Base-by-base conservation (phyloP, 1,140 invertebrate genomes). In the Bombus pyrosoma region DNA sequence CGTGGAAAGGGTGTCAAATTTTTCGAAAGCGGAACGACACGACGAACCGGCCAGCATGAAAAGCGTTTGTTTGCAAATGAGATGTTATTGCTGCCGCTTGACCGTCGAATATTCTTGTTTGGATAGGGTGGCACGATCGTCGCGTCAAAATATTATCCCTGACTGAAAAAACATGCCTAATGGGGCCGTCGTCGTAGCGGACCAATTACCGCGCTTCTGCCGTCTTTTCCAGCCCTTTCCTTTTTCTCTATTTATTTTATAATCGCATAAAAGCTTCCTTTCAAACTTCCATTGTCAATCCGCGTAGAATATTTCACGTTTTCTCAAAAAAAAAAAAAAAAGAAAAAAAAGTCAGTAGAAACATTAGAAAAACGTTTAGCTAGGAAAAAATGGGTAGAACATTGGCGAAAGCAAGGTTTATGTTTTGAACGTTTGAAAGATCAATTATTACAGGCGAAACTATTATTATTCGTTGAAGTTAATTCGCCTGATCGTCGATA, bases 131-230 rank as follows among this genome's bases (percentile, higher is more conserved):
- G 79, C 62, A 47, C 75, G 59, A 83, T 88, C 80, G 34, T 25
- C 74, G 59, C 85, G 59, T 74, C 68, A 89, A 90, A 90, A 90
- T 90, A 90, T 90, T 90, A 89, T 90, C 47, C 66, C 47, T 68
- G 74, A 39, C 78, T 90, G 81, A 81, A 87, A 90, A 90, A 89
- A 79, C 88, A 90, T 57, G 37, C 34, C 69, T 90, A 90, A 90
- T 90, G 89, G 89, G 89, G 32, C 80, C 75, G 62, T 68, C 88
- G 69, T 88, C 79, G 66, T 62, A n/a, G 10, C 66, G 62, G 74
- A 86, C 77, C 89, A 87, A 90, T 85, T 85, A 81, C 37, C 77
- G 57, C 10, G 22, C 57, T 34, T 53, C 43, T 22, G 1, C 37
- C 15, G 18, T 12, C 32, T 9, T 28, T 66, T 37, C 37, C 34